Evolutionary conservation across 2,797 vertebrate genomes (phyloP).

Genomic region (Argentina silus): DNA sequence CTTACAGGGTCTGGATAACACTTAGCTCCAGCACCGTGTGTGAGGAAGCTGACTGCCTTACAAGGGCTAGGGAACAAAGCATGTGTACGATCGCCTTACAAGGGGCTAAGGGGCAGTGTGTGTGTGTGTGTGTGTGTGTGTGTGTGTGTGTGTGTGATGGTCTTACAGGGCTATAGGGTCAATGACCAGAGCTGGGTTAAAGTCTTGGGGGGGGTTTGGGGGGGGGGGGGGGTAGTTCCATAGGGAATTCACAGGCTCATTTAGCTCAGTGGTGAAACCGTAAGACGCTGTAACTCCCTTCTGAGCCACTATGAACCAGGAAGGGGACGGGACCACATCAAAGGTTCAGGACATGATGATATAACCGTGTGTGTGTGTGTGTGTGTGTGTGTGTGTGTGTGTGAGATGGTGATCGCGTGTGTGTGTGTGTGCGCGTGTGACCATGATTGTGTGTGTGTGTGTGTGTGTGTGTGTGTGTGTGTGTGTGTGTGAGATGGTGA

Average conservation of each 20-base stretch:
- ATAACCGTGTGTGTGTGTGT: not conserved
- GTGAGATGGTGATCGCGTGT: no score
- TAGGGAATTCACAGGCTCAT: no score
- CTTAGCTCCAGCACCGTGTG: constrained; percentile 60
- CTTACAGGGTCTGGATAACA: constrained; percentile 67
- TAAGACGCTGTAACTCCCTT: no score
- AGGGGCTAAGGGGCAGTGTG: not conserved
- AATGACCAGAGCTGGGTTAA: not conserved
- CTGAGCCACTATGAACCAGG: no score
- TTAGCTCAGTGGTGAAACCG: no score
- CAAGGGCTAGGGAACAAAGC: constrained; percentile 52
- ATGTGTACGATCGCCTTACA: constrained; percentile 46
- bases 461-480: not conserved
- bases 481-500: not conserved
- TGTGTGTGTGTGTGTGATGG: not conserved
- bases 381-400: constrained; percentile 19
- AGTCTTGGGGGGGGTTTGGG: not conserved
- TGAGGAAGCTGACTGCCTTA: constrained; percentile 54
- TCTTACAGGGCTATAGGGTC: not conserved
- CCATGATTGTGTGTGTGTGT: not conserved
- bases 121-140: constrained; percentile 13
- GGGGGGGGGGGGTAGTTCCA: not conserved
- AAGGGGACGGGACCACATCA: no score
- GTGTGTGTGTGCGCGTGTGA: no score
- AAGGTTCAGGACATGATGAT: no score